Conservation (phyloP, 2,888 invertebrate genomes). For the Drosophila incognita region DNA sequence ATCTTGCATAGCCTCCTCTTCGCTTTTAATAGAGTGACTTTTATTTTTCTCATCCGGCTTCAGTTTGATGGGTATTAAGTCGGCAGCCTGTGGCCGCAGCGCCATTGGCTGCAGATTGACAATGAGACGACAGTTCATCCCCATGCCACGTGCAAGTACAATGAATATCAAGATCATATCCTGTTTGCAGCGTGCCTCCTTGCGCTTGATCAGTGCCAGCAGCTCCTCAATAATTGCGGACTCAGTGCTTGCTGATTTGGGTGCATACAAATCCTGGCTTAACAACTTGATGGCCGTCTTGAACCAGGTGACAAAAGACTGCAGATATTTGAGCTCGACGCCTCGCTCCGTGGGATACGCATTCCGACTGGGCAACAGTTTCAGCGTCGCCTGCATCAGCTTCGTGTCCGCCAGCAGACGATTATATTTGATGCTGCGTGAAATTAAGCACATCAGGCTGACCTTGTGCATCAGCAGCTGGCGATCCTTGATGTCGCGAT, state of each 20-base stretch:
- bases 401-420: constrained; percentile 88
- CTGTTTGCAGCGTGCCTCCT: constrained; percentile 88
- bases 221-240: constrained; percentile 81
- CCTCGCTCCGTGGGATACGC: constrained; percentile 91
- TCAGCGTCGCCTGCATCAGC: constrained; percentile 89
- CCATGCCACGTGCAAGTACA: constrained; percentile 91
- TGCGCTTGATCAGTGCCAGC: constrained; percentile 87
- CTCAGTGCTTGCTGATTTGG: constrained; percentile 83
- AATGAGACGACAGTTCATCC: constrained; percentile 92
- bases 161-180: constrained; percentile 92
- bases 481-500: constrained; percentile 91
- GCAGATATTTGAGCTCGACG: constrained; percentile 90
- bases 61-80: constrained; percentile 88
- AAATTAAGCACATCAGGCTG: constrained; percentile 92
- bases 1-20: constrained; percentile 28
- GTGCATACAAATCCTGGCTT: constrained; percentile 87
- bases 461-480: constrained; percentile 94
- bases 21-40: constrained; percentile 28
- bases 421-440: constrained; percentile 92
- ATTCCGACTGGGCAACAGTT: constrained; percentile 90
- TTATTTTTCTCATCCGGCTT: constrained; percentile 64
- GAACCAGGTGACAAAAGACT: constrained; percentile 92
- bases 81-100: constrained; percentile 88
- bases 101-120: constrained; percentile 92
- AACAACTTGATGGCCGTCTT: constrained; percentile 87